Base-by-base conservation (phyloP, 2,888 invertebrate species). In the Apamea epomidion region DNA sequence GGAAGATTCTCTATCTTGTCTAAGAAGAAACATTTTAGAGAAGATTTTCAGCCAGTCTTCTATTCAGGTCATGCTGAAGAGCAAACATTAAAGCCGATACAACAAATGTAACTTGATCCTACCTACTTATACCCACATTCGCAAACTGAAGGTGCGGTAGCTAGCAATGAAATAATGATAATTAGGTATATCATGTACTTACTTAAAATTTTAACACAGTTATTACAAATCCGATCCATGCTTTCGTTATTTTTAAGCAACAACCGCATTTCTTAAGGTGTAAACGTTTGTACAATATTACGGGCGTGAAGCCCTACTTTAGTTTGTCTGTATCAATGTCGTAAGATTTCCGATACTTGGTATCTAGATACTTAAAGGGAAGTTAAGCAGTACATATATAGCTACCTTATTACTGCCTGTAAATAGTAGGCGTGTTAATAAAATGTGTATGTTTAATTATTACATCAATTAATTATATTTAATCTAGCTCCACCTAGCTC, bases 241-340 rank as follows among this genome's bases (percentile, higher is more conserved):
- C 69, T 81, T 87, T 85, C 73, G 65, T 76, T 80, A 82, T 67
- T 74, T 86, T 87, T 84, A 78, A 75, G 88, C 87, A 86, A 88
- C 62, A 69, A 8, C n/a, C 69, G 14, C 32, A 81, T 88, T 88
- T 81, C 78, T 75, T 76, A 87, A 80, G 72, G n/a, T 68, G 48
- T 70, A 60, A 74, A 32, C 25, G 69, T 77, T 85, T 83, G n/a
- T 83, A 83, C 78, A 74, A 81, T 37, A 58, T 76, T 71, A 32
- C 21, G 83, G 58, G 18, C 62, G 67, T 78, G 42, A 68, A 60
- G 54, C 54, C 76, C 54, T 69, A 85, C 70, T 68, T 70, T 75
- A 70, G 72, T 84, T 81, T 77, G 67, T 74, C 80, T 74, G 67
- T 73, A 73, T 83, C 45, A 64, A 80, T 89, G 79, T 87, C 62